Evolutionary conservation across 1,140 invertebrate genomes (phyloP).

Genomic region (Odontomachus brunneus): DNA sequence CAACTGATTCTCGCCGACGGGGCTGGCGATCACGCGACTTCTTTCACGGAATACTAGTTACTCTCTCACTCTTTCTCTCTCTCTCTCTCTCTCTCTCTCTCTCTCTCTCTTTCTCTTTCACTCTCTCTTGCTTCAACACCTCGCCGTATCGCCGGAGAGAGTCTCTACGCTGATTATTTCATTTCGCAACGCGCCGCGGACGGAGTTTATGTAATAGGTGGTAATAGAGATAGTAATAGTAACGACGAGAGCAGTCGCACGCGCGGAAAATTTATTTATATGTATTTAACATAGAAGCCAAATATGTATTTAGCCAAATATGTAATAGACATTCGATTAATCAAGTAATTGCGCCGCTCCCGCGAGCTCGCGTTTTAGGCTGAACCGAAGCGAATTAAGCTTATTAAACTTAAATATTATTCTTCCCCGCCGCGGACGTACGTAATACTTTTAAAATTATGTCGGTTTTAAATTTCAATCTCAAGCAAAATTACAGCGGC

Average conservation of each 20-base stretch:
- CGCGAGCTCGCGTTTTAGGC: not conserved
- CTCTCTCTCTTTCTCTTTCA: no score
- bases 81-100: no score
- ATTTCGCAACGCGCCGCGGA: not conserved
- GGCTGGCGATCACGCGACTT: conserved; percentile 70
- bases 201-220: no score
- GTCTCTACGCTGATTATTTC: not conserved
- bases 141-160: conserved; percentile 3
- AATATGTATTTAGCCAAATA: conserved; percentile 29
- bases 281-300: not conserved
- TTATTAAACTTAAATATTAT: conserved; percentile 1
- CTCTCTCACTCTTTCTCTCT: not conserved
- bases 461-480: not conserved
- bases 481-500: not conserved
- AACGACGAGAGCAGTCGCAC: no score
- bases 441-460: not conserved
- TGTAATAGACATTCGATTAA: conserved; percentile 18
- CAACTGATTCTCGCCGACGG: conserved; percentile 68
- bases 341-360: conserved; percentile 4
- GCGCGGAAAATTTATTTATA: not conserved
- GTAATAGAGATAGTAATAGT: no score
- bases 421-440: not conserved
- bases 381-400: not conserved
- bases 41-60: conserved; percentile 45
- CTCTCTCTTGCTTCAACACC: not conserved